Evolutionary conservation across 2,113 vertebrate species (phyloP).

Genomic region (Archocentrus centrarchus): DNA sequence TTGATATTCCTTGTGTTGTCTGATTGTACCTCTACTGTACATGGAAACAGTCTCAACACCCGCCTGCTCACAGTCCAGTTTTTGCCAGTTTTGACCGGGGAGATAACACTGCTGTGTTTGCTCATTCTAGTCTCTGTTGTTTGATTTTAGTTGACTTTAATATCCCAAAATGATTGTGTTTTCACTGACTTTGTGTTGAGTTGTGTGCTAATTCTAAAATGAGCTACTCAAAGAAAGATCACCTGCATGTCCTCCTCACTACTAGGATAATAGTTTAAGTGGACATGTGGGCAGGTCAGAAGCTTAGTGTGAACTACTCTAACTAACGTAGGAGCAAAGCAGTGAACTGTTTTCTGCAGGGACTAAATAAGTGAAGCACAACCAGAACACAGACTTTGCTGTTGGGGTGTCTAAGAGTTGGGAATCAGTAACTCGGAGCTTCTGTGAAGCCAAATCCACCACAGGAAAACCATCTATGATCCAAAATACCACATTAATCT

Average conservation of each 20-base stretch:
- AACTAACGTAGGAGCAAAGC: neutral
- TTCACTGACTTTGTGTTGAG: too few relatives aligned
- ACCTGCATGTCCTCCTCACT: too few relatives aligned
- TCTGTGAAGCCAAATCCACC: neutral
- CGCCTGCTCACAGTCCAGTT: too few relatives aligned
- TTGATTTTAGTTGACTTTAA: accelerated
- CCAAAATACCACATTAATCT: neutral
- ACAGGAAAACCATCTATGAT: neutral
- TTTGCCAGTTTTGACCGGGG: neutral
- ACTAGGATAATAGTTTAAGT: neutral
- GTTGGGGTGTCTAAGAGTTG: neutral
- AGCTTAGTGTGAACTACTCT: accelerated
- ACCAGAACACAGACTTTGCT: neutral
- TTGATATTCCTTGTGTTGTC: neutral
- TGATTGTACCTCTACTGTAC: neutral
- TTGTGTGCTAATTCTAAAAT: too few relatives aligned
- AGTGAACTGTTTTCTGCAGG: neutral
- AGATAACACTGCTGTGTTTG: neutral
- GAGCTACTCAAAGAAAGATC: too few relatives aligned
- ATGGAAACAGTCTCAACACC: neutral
- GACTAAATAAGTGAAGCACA: neutral
- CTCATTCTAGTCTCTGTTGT: neutral
- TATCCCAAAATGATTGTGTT: too few relatives aligned
- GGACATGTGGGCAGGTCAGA: neutral
- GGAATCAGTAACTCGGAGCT: too few relatives aligned